Conservation (phyloP, 2,797 vertebrate genomes). For the Chelidonichthys spinosus region DNA sequence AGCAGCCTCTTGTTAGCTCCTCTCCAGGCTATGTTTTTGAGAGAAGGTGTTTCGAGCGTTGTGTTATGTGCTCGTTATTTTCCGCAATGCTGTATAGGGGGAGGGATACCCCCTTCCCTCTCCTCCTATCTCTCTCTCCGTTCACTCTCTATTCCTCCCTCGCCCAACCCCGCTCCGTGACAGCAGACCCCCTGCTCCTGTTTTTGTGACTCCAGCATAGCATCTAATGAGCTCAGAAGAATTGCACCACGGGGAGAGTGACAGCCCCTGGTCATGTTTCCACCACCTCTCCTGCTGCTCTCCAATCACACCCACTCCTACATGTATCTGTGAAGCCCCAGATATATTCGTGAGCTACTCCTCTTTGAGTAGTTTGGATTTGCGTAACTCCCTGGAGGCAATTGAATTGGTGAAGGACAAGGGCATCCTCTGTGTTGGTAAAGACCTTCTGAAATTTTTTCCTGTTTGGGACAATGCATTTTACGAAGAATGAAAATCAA, state of each 20-base stretch:
- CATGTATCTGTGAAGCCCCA: slow-evolving; percentile 50
- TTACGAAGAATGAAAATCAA: not conserved
- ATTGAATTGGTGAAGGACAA: slow-evolving; percentile 18
- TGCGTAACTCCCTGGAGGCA: slow-evolving; percentile 11
- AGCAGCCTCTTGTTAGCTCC: slow-evolving; percentile 60
- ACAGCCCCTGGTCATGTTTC: slow-evolving; percentile 72
- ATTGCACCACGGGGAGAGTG: slow-evolving; percentile 70
- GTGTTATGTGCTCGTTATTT: slow-evolving; percentile 68
- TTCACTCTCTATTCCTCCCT: slow-evolving; percentile 31
- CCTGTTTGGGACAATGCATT: not conserved
- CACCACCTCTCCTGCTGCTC: slow-evolving; percentile 54
- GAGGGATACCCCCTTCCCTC: not conserved
- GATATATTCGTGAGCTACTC: slow-evolving; percentile 33
- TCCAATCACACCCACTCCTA: slow-evolving; percentile 63
- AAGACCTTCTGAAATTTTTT: slow-evolving; percentile 7
- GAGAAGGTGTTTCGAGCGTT: slow-evolving; percentile 50
- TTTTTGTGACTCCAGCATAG: slow-evolving; percentile 63
- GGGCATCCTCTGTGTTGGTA: not conserved
- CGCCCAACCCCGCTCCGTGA: slow-evolving; percentile 32
- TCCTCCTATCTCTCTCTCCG: slow-evolving; percentile 11
- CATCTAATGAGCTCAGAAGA: slow-evolving; percentile 79
- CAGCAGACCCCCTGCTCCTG: slow-evolving; percentile 62
- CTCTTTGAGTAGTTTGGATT: slow-evolving; percentile 41
- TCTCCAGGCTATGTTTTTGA: slow-evolving; percentile 57
- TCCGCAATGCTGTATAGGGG: slow-evolving; percentile 36